Evolutionary conservation across 2,113 vertebrate species (phyloP).

Genomic region (Clinocottus analis): DNA sequence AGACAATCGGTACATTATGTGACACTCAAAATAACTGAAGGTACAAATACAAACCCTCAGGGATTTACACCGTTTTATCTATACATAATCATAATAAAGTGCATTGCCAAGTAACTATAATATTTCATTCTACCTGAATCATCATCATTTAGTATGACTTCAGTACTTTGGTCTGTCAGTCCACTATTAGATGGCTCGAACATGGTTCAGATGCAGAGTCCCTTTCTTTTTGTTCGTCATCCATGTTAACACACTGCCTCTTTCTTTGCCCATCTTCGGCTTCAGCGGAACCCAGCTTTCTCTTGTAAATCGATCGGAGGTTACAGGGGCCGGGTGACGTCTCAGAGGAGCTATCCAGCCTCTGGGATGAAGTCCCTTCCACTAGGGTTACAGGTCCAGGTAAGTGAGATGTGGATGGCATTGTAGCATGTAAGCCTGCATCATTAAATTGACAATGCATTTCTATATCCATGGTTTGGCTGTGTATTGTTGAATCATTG

Average conservation of each 20-base stretch:
- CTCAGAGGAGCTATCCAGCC: constrained; percentile 47
- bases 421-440: constrained; percentile 3
- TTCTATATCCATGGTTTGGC: constrained; percentile 45
- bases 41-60: background rate
- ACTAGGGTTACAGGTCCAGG: background rate
- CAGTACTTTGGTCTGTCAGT: background rate
- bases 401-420: background rate
- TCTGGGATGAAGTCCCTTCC: constrained; percentile 11
- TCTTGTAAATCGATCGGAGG: constrained; percentile 65
- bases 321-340: constrained; percentile 36
- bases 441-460: constrained; percentile 34
- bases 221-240: constrained; percentile 43
- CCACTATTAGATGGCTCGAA: background rate
- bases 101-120: constrained; percentile 25
- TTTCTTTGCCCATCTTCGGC: constrained; percentile 67
- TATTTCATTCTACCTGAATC: constrained; percentile 22
- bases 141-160: background rate
- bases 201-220: constrained; percentile 37
- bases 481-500: constrained; percentile 23
- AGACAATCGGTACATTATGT: background rate
- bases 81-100: constrained; percentile 35
- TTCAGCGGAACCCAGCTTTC: constrained; percentile 67
- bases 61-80: background rate
- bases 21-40: constrained; percentile 11
- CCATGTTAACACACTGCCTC: constrained; percentile 74